Evolutionary conservation across 2,797 vertebrate species (phyloP), one percentile per base, ranked within the genome.

Genomic region (Odontamblyopus rebecca): DNA sequence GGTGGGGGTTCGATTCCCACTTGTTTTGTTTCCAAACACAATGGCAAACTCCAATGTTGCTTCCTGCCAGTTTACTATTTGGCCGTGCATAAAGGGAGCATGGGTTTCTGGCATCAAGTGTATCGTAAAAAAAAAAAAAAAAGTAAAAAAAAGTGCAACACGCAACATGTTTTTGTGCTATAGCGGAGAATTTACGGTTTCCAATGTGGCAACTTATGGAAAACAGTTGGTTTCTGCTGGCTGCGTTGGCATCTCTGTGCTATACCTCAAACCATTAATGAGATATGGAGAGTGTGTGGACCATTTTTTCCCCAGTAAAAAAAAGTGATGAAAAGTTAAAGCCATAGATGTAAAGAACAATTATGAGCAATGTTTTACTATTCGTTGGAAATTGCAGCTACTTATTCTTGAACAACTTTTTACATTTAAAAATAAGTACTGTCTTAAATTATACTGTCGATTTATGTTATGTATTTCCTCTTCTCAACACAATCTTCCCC

Each of bases 11-110:
- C 35, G 61, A 73, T 67, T 74, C 73, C 68, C 68, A 71, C 32
- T 61, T 89, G 86, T 87, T 91, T 88, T 85, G 82, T 85, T 69
- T 89, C 30, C 69, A 86, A 89, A 85, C 76, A 82, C 29, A 54
- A 53, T 66, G 64, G 61, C 63, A 81, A 71, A 62, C 51, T 77
- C 68, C 82, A 62, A 30, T 68, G 63, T 78, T 70, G 63, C 79
- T 67, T 85, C 71, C 74, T 51, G 35, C 60, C 53, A 82, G 54
- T 70, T 61, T 67, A 75, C 70, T 48, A 16, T 57, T 78, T 71
- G 61, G 72, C 83, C 67, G 85, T 71, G 70, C 68, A 75, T 72
- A 53, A 53, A 78, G 67, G 67, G 70, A 53, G 41, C 30, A 71
- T 72, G 63, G 65, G 64, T 48, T 48, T 65, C 29, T 74, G 72